Percentiles rank a stretch among this genome's conserved stretches.
Evolutionary conservation across 2,113 vertebrate genomes (phyloP).

Genomic region (Dicrurus megarhynchus): DNA sequence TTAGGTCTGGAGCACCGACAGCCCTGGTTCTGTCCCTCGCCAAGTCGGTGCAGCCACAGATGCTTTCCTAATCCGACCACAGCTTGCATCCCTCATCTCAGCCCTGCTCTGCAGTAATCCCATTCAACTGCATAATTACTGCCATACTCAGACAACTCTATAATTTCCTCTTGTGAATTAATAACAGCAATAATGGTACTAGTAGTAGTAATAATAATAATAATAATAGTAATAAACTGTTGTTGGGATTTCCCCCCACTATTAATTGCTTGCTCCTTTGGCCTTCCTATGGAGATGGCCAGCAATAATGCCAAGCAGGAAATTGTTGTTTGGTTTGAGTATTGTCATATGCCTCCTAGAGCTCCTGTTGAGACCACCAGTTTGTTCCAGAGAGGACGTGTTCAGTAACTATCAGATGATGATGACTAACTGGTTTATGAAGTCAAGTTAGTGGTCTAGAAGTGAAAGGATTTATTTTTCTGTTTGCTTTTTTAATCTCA

Average conservation of each 20-base stretch:
- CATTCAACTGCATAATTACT: neutral
- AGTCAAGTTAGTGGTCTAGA: neutral
- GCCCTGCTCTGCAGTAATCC: neutral
- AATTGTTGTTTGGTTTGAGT: neutral
- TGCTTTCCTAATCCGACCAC: neutral
- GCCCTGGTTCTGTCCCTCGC: neutral
- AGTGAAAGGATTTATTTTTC: slow-evolving; percentile 7
- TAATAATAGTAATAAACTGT: neutral
- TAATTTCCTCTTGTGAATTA: neutral
- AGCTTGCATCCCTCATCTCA: neutral
- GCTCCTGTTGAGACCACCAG: neutral
- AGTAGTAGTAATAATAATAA: neutral
- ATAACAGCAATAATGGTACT: neutral
- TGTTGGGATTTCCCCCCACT: neutral
- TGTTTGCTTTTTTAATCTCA: slow-evolving; percentile 18
- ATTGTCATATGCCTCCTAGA: neutral
- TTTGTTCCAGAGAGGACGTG: neutral
- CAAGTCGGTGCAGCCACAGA: neutral
- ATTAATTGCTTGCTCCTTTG: neutral
- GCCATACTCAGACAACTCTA: neutral
- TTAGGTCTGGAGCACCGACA: neutral
- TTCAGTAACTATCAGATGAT: slow-evolving; percentile 2
- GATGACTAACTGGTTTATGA: neutral
- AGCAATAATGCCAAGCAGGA: neutral
- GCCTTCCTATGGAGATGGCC: neutral